Base-by-base conservation (phyloP, 2,888 invertebrate genomes). In the Epiblema foenella region DNA sequence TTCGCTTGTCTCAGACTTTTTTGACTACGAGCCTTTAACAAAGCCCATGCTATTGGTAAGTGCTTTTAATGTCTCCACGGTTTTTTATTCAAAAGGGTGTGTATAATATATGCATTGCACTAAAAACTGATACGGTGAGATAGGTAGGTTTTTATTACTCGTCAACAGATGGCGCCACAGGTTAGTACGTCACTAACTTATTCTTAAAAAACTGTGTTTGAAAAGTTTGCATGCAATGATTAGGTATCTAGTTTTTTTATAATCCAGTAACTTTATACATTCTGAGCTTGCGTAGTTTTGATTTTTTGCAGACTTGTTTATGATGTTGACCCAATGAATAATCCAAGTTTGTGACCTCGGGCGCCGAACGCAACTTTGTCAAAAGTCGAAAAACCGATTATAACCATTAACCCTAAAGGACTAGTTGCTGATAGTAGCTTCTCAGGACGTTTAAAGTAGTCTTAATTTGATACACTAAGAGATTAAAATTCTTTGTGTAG, bases 1-100 rank as follows among this genome's bases (percentile, higher is more conserved):
- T 0, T 91, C 94, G 59, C 96, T 98, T 84, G 96, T 97, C 2
- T 94, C 96, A 0, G 97, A 98, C 87, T 97, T 96, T 83, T 94
- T 98, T 74, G 94, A 94, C 76, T 98, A 96, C 86, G 96, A 96
- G 81, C 95, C 96, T 0, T 90, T 97, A 37, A 94, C 94, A 65
- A 94, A 95, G 78, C 95, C 95, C 8, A 94, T 95, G 80, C 81
- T 95, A 76, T 92, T 96, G 89, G 97, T 97, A 86, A 96, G 96
- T 96, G 76, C 68, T 73, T 74, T 59, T 68, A 60, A 56, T 68
- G 49, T 24, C 70, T 57, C 29, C 12, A 20, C 29, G 20, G 24
- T 42, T 29, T 37, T 46, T 49, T 17, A n/a, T 29, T 11, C 8
- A 11, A 9, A 12, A 15, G 8, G 58, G 7, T 59, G 39, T 18